Percentiles rank a stretch among this genome's conserved stretches.
These are phyloP conservation scores for Melipona quadrifasciata DNA, from an alignment of 1,140 invertebrate genomes.

Conservation along the genomic window DNA sequence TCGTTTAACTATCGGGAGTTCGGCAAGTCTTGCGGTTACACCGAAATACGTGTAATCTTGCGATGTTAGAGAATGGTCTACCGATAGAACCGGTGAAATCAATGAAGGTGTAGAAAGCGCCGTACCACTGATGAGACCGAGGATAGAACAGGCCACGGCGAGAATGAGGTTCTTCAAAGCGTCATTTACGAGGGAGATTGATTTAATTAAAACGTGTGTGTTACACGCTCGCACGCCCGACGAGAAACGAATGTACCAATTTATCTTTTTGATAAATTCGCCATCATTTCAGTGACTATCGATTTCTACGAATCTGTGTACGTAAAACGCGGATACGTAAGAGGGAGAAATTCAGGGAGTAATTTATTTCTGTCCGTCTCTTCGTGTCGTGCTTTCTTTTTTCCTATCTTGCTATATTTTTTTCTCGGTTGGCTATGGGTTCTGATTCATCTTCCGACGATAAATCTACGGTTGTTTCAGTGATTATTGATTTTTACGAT, in stretches of 20 bases:
- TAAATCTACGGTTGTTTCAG: not conserved
- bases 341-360: too few relatives aligned
- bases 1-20: conserved; percentile 44
- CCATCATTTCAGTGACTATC: not conserved
- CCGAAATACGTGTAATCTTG: conserved; percentile 56
- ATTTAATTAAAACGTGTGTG: conserved; percentile 57
- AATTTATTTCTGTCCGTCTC: too few relatives aligned
- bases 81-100: conserved; percentile 19
- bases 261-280: not conserved
- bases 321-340: too few relatives aligned
- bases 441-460: not conserved
- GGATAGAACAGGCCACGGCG: conserved; percentile 39
- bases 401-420: too few relatives aligned
- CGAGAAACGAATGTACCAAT: not conserved
- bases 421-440: too few relatives aligned
- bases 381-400: too few relatives aligned
- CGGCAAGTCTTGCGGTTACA: conserved; percentile 52
- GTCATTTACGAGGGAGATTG: conserved; percentile 52
- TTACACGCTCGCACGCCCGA: not conserved
- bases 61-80: conserved; percentile 40
- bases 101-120: conserved; percentile 29
- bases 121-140: conserved; percentile 41
- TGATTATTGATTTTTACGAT: not conserved
- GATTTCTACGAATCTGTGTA: not conserved
- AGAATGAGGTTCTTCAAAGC: conserved; percentile 54